Evolutionary conservation across 2,888 invertebrate genomes (phyloP), one percentile per base, ranked within the genome.

Genomic region (Sphaeridia pumilis): DNA sequence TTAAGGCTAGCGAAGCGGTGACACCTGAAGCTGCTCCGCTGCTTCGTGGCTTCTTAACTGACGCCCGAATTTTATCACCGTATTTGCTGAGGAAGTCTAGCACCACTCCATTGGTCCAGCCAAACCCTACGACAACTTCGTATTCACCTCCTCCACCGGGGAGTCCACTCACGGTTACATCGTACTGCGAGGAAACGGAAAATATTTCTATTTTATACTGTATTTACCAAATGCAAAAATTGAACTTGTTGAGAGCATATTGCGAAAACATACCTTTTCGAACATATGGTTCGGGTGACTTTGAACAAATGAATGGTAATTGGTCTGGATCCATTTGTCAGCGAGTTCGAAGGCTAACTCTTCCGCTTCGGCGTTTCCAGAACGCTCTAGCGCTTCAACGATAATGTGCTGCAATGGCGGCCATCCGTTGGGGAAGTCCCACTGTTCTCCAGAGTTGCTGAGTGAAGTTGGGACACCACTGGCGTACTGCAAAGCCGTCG

Each of bases 101-200:
- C 22, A 89, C 79, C 3, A 92, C 84, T 0, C 92, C 93, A 67
- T 94, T 94, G 43, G 86, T 81, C 93, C 93, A 94, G 3, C 93
- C 94, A 68, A 94, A 94, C 25, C 94, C 94, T 12, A 81, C 78
- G 69, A 93, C 93, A 0, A 88, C 77, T 1, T 80, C 81, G 69
- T 94, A 94, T 69, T 94, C 94, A 0, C 94, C 93, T 0, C 92
- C 92, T 0, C 86, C 84, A 1, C 92, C 87, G 56, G 78, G 75
- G 24, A 76, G 74, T 5, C 83, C 84, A 3, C 77, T 74, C 43
- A 70, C 67, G 41, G 76, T 73, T 1, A 78, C 81, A 61, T 83
- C 80, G 64, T 84, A 84, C 81, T 82, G 61, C 4, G 64, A 14
- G n/a, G n/a, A n/a, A n/a, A n/a, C n/a, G n/a, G 20, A 14, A 38